Base-by-base conservation (phyloP, 35 echinoderm and acorn worm species). In the Hemicentrotus pulcherrimus region DNA sequence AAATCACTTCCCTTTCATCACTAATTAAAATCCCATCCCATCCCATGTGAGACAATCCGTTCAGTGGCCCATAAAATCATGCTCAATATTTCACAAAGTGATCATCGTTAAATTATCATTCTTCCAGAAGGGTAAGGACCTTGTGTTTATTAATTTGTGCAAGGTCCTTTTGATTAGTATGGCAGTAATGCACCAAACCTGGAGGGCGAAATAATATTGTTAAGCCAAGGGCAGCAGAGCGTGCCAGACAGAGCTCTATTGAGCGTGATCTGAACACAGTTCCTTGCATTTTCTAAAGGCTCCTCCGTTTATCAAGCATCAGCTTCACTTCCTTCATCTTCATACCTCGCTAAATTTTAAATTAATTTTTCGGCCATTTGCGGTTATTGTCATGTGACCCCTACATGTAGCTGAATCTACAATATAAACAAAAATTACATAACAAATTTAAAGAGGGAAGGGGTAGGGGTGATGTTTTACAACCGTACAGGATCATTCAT, bases 51-150 rank as follows among this genome's bases (percentile, higher is more conserved):
- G 88, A 47, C 32, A 90, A 90, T 90, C 88, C 32, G 33, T 14
- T 33, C 32, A 47, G 5, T 47, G 32, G 88, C 88, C 88, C 46
- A 18, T 90, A 78, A 90, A 90, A 90, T 90, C 88, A 90, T 90
- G n/a, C 32, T 90, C 88, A 90, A 90, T 90, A 90, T 90, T 90
- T 33, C 88, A 89, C 32, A 90, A 90, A 90, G 46, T 90, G 88
- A 90, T 45, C 88, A 90, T 90, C 88, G 65, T 78, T 78, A 78
- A 90, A 90, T 90, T 90, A 11, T 41, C 88, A 47, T 45, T 90
- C 88, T 90, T 90, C 88, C 65, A 78, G 65, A 90, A 45, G 32
- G 88, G 88, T 47, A 90, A 90, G 14, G 88, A 45, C 88, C 88
- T 47, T 90, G 31, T 33, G 32, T 45, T 90, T 33, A 90, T 90